Evolutionary conservation across 2,113 vertebrate genomes (phyloP).

Genomic region (Potamarius usumacintae): DNA sequence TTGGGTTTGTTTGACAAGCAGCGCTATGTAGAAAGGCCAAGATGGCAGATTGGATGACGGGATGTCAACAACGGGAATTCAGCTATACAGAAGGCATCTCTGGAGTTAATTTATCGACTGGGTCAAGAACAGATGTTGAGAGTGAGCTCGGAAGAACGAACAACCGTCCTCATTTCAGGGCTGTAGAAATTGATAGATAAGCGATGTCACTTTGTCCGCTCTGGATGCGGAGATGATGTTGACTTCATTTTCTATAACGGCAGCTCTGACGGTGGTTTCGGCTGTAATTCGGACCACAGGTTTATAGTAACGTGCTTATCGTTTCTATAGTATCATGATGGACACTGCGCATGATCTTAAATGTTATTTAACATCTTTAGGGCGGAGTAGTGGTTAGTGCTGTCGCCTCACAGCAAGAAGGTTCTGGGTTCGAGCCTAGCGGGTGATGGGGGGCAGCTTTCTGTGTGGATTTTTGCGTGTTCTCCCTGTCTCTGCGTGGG

Average conservation of each 20-base stretch:
- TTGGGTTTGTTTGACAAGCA: constrained; percentile 29
- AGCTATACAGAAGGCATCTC: not conserved
- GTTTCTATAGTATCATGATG: not conserved
- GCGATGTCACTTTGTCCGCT: not conserved
- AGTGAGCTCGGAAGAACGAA: not conserved
- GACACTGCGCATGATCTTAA: not conserved
- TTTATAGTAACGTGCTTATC: not conserved
- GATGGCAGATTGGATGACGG: constrained; percentile 17
- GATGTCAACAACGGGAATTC: constrained; percentile 7
- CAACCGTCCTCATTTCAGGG: no score
- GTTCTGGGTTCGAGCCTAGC: no score
- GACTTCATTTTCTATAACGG: not conserved
- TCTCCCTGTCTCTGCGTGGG: no score
- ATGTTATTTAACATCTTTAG: not conserved
- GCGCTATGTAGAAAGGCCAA: not conserved
- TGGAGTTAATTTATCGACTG: constrained; percentile 13
- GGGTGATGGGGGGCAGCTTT: no score
- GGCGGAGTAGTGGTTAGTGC: no score
- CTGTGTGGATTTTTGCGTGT: no score
- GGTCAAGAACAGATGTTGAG: constrained; percentile 26
- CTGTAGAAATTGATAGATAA: not conserved
- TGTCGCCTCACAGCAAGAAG: no score
- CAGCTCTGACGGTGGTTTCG: not conserved
- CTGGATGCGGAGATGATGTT: no score
- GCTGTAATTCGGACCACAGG: not conserved